Conservation (phyloP, 2,888 invertebrate genomes). For the Heteropelma amictum region DNA sequence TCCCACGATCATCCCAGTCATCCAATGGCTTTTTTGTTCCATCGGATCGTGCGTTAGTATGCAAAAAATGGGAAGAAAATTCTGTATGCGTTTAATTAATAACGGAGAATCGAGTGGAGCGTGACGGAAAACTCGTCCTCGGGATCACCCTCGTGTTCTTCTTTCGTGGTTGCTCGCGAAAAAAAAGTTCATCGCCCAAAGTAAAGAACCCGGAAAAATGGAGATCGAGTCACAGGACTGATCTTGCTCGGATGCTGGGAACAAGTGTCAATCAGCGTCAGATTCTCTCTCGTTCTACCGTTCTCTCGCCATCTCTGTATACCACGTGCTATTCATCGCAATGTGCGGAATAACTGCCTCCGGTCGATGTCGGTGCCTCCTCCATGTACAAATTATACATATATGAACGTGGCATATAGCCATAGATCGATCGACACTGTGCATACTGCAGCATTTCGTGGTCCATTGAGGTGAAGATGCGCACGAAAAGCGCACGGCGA, state of each 20-base stretch:
- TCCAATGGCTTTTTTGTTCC: conserved; percentile 2
- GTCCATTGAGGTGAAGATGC: no score
- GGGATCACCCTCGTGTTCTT: not conserved
- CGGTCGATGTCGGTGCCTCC: conserved; percentile 14
- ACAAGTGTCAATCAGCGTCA: conserved; percentile 74
- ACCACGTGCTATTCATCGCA: conserved; percentile 63
- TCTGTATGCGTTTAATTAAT: no score
- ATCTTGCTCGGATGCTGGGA: conserved; percentile 65
- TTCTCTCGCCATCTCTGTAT: not conserved
- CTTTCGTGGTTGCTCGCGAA: not conserved
- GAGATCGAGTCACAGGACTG: conserved; percentile 56
- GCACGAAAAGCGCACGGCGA: no score
- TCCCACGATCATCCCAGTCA: conserved; percentile 19
- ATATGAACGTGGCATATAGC: not conserved
- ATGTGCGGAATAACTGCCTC: conserved; percentile 61
- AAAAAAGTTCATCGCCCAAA: not conserved
- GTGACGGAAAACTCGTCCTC: not conserved
- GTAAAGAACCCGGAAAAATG: conserved; percentile 30
- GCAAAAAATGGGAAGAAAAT: no score
- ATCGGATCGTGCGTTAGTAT: no score
- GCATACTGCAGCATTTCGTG: no score
- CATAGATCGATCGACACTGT: not conserved
- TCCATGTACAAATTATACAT: conserved; percentile 19
- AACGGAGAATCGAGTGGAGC: no score
- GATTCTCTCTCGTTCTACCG: conserved; percentile 24